Percentiles rank a stretch among this genome's conserved stretches.
These are phyloP conservation scores for Pionites leucogaster DNA, from an alignment of 2,113 vertebrate genomes.

Conservation along the genomic window DNA sequence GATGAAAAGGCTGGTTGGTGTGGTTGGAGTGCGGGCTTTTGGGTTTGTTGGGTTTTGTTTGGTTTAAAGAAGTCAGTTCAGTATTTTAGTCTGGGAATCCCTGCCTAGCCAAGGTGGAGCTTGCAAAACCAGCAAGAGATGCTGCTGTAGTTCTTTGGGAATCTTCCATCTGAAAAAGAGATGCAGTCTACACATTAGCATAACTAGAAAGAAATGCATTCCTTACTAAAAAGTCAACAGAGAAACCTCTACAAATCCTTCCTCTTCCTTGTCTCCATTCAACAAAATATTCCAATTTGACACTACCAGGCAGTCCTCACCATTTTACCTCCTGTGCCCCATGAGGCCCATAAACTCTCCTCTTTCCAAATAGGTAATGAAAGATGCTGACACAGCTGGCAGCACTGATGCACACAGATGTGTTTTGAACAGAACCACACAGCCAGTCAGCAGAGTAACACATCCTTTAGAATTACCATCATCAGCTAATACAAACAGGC, in stretches of 20 bases:
- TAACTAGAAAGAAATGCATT: background rate
- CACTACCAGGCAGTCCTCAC: background rate
- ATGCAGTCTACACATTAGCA: background rate
- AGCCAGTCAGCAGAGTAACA: background rate
- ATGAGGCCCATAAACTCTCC: background rate
- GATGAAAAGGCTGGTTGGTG: background rate
- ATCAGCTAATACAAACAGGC: background rate
- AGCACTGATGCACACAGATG: background rate
- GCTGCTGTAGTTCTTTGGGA: background rate
- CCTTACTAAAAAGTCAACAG: background rate
- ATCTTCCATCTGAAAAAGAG: background rate
- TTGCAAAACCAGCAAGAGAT: background rate
- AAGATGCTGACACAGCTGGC: fast-evolving
- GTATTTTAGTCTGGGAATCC: background rate
- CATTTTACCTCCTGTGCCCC: background rate
- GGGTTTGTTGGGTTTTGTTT: too few species aligned
- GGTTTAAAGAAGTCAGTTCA: background rate
- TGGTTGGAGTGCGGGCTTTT: background rate
- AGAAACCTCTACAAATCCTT: background rate
- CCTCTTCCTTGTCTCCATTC: background rate
- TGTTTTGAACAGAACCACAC: background rate
- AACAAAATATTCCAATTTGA: background rate
- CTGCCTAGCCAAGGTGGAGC: background rate
- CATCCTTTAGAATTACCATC: background rate
- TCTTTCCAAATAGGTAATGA: background rate